Evolutionary conservation across 2,888 invertebrate genomes (phyloP).

Genomic region (Dinocampus coccinellae): DNA sequence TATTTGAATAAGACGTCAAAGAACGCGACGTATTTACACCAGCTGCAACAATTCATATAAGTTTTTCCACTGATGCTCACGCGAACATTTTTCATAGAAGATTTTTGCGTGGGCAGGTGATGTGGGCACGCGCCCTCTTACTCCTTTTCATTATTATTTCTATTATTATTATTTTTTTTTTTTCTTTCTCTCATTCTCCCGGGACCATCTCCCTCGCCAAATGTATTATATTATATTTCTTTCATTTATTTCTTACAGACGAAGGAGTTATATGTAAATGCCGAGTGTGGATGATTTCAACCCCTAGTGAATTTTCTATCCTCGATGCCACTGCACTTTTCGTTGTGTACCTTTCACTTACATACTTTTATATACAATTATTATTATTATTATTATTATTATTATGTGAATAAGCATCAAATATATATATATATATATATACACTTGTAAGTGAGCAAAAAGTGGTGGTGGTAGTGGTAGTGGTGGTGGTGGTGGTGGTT

Average conservation of each 20-base stretch:
- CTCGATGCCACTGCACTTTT: conserved; percentile 40
- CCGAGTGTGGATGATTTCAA: neutral
- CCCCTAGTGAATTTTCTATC: neutral
- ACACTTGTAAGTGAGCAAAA: neutral
- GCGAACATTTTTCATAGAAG: conserved; percentile 38
- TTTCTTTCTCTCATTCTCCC: no score
- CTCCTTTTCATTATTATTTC: conserved; percentile 34
- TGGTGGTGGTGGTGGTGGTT: neutral
- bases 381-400: neutral
- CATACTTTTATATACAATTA: neutral
- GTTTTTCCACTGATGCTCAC: conserved; percentile 29
- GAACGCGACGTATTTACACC: conserved; percentile 23
- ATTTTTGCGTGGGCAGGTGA: conserved; percentile 56
- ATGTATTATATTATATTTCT: conserved; percentile 6
- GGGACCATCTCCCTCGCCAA: no score
- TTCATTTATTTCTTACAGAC: conserved; percentile 8
- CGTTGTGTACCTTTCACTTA: no score
- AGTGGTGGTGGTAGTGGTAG: neutral
- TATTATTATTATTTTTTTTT: no score
- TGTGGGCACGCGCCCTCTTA: conserved; percentile 61
- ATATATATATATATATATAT: neutral
- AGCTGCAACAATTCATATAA: conserved; percentile 39
- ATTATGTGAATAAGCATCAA: neutral
- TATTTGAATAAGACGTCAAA: conserved; percentile 47
- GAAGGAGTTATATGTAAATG: neutral